These are phyloP conservation scores for Pyrrhia umbra DNA, from an alignment of 2,888 invertebrate genomes.

Conservation along the genomic window DNA sequence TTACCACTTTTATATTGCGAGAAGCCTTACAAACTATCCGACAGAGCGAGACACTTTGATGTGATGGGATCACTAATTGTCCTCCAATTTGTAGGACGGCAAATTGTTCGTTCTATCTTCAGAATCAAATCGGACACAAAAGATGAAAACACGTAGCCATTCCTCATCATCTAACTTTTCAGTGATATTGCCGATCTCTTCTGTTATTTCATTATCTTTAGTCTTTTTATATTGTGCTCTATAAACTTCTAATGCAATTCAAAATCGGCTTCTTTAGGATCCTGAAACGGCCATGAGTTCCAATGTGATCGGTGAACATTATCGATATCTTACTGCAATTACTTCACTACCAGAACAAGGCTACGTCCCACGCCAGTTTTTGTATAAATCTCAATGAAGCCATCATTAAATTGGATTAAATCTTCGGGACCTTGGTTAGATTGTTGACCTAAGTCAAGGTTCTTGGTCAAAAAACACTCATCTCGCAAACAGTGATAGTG, in stretches of 20 bases:
- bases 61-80: constrained; percentile 19
- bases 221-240: neutral
- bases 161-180: too few relatives aligned
- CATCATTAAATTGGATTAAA: constrained; percentile 35
- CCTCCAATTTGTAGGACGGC: neutral
- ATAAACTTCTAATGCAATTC: neutral
- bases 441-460: constrained; percentile 13
- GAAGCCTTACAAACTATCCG: constrained; percentile 36
- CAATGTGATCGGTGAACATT: constrained; percentile 12
- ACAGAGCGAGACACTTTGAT: constrained; percentile 21
- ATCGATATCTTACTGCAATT: constrained; percentile 38
- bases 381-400: constrained; percentile 54
- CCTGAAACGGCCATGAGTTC: constrained; percentile 2
- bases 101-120: too few relatives aligned
- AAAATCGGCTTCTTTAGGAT: constrained; percentile 3
- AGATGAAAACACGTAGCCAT: too few relatives aligned
- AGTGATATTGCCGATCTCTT: too few relatives aligned
- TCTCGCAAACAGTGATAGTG: neutral
- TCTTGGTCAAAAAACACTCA: neutral
- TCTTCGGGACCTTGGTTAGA: constrained; percentile 28
- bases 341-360: constrained; percentile 41
- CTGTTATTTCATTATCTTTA: neutral
- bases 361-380: constrained; percentile 43
- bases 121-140: too few relatives aligned
- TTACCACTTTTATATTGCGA: constrained; percentile 34